These are phyloP conservation scores for Folsomia manolachei DNA, from an alignment of 2,888 invertebrate species.

Conservation along the genomic window DNA sequence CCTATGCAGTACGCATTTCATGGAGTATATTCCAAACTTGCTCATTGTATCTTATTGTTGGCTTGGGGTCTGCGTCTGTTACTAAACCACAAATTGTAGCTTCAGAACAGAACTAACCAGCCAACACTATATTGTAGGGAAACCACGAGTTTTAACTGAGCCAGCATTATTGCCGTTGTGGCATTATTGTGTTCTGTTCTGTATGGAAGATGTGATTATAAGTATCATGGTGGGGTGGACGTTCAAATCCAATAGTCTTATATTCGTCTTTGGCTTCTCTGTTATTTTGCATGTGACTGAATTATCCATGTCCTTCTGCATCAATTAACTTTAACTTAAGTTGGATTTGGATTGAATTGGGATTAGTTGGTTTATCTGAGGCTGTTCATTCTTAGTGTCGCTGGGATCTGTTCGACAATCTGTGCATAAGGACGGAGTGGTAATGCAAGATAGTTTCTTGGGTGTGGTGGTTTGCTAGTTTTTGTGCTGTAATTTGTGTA, in stretches of 20 bases:
- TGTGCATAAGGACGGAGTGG: too few relatives aligned
- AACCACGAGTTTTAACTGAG: too few relatives aligned
- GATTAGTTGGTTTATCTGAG: not conserved
- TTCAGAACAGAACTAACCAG: not conserved
- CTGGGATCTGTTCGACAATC: not conserved
- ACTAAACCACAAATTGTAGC: not conserved
- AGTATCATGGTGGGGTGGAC: too few relatives aligned
- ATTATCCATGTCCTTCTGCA: not conserved
- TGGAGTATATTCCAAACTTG: too few relatives aligned
- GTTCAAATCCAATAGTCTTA: not conserved
- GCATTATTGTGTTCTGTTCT: not conserved
- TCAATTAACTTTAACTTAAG: not conserved
- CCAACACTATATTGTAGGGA: too few relatives aligned
- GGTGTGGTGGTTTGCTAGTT: not conserved
- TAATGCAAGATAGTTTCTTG: not conserved
- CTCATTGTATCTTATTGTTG: not conserved
- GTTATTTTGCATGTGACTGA: not conserved
- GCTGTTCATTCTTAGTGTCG: not conserved
- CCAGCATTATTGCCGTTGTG: not conserved
- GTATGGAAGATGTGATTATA: too few relatives aligned
- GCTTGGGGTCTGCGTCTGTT: not conserved
- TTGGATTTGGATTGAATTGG: too few relatives aligned
- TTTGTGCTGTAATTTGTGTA: too few relatives aligned
- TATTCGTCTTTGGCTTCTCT: not conserved
- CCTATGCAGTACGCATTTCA: not conserved